Evolutionary conservation across 2,113 vertebrate genomes (phyloP).

Genomic region (Ptyas mucosa): DNA sequence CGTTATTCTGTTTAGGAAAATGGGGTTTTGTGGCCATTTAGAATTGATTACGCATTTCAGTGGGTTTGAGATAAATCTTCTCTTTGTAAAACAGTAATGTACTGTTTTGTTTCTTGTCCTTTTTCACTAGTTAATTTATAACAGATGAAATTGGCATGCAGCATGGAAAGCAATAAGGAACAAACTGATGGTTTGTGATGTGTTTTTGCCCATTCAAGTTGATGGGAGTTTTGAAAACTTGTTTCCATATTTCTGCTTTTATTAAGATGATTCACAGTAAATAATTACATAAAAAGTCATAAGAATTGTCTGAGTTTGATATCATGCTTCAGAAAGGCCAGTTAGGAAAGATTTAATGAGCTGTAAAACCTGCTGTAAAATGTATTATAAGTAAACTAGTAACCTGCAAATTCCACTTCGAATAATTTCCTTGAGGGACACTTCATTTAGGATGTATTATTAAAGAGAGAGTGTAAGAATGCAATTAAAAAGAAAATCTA

Average conservation of each 20-base stretch:
- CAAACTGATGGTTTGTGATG: constrained; percentile 49
- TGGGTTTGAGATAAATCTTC: constrained; percentile 38
- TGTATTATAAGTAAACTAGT: constrained; percentile 7
- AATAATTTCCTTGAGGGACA: constrained; percentile 5
- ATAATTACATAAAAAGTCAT: neutral
- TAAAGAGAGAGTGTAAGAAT: neutral
- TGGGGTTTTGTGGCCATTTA: constrained; percentile 27
- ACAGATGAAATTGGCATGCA: constrained; percentile 40
- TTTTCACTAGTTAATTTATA: constrained; percentile 58
- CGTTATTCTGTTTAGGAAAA: constrained; percentile 24
- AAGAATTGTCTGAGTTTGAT: neutral
- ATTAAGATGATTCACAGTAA: neutral
- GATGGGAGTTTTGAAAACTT: constrained; percentile 15
- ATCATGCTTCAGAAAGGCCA: constrained; percentile 38
- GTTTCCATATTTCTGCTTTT: neutral
- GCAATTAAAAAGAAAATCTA: neutral
- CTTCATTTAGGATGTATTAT: neutral
- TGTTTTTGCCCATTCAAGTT: constrained; percentile 50
- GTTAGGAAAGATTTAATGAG: constrained; percentile 4
- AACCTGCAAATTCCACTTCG: constrained; percentile 19
- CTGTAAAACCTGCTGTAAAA: constrained; percentile 15
- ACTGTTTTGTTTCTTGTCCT: constrained; percentile 33
- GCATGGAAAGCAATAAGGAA: constrained; percentile 40
- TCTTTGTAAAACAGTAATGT: constrained; percentile 44
- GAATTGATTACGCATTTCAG: constrained; percentile 26